Evolutionary conservation across 2,797 vertebrate genomes (phyloP).

Genomic region (Danionella dracula): DNA sequence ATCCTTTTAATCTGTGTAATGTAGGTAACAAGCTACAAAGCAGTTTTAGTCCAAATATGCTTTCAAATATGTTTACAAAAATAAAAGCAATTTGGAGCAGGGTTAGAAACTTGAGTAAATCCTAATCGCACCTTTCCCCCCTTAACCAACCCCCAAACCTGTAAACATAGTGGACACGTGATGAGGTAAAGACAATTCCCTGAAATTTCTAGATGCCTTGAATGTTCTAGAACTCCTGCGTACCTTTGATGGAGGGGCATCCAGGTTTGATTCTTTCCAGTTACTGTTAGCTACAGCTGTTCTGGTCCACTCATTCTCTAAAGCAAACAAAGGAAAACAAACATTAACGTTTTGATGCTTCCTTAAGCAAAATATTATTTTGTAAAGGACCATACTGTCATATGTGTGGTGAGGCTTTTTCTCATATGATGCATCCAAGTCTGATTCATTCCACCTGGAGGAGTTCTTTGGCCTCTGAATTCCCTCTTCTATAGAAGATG

Average conservation of each 20-base stretch:
- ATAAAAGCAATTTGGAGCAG: too few relatives aligned
- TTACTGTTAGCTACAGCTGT: conserved; percentile 62
- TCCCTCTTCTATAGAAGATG: conserved; percentile 65
- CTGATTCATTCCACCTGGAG: conserved; percentile 82
- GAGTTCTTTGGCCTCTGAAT: conserved; percentile 63
- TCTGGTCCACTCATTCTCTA: conserved; percentile 69
- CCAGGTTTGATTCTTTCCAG: conserved; percentile 86
- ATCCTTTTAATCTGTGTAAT: too few relatives aligned
- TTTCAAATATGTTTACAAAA: too few relatives aligned
- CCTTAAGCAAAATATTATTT: too few relatives aligned
- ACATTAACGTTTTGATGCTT: too few relatives aligned
- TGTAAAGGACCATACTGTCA: conserved; percentile 66
- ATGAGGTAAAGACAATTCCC: not conserved
- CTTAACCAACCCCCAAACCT: too few relatives aligned
- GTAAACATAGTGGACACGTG: too few relatives aligned
- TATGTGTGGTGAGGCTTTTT: conserved; percentile 76
- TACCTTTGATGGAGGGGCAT: conserved; percentile 60
- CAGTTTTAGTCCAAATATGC: too few relatives aligned
- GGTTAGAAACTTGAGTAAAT: too few relatives aligned
- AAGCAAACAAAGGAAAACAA: conserved; percentile 22
- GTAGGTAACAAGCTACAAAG: too few relatives aligned
- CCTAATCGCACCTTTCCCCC: too few relatives aligned
- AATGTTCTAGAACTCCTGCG: too few relatives aligned
- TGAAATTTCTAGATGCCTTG: conserved; percentile 42
- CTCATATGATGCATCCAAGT: conserved; percentile 79